Base-by-base conservation (phyloP, 2,113 vertebrate genomes). In the Tor tambroides region DNA sequence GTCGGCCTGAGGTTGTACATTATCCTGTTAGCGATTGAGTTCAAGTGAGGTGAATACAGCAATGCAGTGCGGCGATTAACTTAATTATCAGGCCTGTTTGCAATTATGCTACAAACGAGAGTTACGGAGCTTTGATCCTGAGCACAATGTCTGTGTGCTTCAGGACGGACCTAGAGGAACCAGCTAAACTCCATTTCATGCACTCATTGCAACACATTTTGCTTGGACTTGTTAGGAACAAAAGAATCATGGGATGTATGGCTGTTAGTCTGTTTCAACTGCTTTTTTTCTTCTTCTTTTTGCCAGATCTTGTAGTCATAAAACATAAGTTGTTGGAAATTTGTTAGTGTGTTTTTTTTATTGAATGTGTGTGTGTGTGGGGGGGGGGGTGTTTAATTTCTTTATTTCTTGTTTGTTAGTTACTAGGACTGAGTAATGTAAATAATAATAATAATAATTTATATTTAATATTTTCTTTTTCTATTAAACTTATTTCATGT, bases 21-120 rank as follows among this genome's bases (percentile, higher is more conserved):
- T 76, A 75, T 61, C 15, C 51, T 26, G 71, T 26, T 17, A 76
- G 72, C 8, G 19, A 56, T 15, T 23, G 54, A 61, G 83, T 76
- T 85, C 35, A 85, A 35, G 49, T 30, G 83, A 85, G 83, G 71
- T 76, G 71, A 76, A 43, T n/a, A 46, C 54, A 56, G 67, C 69
- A 26, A 61, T n/a, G 32, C 71, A 63, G 35, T 51, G n/a, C 63
- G 4, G 17, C 10, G 61, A 84, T 76, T 74, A 59, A 23, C 54
- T 35, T 74, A 59, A 75, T 84, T 85, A 85, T 26, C 83, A 19
- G n/a, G 28, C n/a, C 63, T 61, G 71, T 46, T 76, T 54, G 54
- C 54, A 61, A 85, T 85, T 85, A 85, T 10, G 1, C 71, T 65
- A 51, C 56, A 77, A 85, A 63, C 38, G 3, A 15, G 26, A 76